phyloP scores from a whole-genome alignment of 2,797 vertebrate genomes.

The Oreonectes daqikongensis region DNA sequence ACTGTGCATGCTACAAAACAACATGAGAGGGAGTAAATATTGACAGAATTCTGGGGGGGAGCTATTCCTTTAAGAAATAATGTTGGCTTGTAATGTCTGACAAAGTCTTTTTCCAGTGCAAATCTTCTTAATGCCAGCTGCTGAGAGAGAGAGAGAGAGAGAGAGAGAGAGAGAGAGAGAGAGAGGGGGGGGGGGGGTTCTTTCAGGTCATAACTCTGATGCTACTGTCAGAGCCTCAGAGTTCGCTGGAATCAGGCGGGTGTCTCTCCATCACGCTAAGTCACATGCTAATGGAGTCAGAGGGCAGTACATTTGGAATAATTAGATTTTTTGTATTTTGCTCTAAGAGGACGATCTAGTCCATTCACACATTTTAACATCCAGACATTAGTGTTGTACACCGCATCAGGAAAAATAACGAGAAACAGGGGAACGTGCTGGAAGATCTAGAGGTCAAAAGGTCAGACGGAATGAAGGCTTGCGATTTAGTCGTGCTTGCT shows the following conservation, averaged over 20 bases:
- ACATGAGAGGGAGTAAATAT: neutral
- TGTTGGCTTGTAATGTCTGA: conserved; percentile 42
- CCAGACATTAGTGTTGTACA: conserved; percentile 16
- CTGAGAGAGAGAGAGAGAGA: too few species aligned
- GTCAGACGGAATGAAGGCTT: neutral
- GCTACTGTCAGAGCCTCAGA: conserved; percentile 29
- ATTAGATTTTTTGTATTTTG: conserved; percentile 49
- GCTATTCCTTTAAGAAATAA: neutral
- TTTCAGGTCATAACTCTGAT: conserved; percentile 30
- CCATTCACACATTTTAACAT: conserved; percentile 38
- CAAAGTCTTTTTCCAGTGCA: conserved; percentile 29
- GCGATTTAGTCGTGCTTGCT: neutral
- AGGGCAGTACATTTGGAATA: conserved; percentile 51
- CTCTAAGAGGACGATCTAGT: conserved; percentile 47
- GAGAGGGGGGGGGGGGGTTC: neutral
- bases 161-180: conserved; percentile 1
- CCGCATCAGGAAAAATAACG: conserved; percentile 7
- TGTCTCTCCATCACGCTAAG: conserved; percentile 47
- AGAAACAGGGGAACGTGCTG: neutral
- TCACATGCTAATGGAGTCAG: conserved; percentile 52
- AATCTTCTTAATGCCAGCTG: too few species aligned
- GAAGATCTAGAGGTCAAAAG: neutral
- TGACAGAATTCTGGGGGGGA: neutral
- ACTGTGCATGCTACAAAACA: neutral
- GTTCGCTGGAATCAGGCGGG: conserved; percentile 18